Percentiles rank a stretch among this genome's conserved stretches.
These are phyloP conservation scores for Lamproptera curius DNA, from an alignment of 2,888 invertebrate species.

Conservation along the genomic window DNA sequence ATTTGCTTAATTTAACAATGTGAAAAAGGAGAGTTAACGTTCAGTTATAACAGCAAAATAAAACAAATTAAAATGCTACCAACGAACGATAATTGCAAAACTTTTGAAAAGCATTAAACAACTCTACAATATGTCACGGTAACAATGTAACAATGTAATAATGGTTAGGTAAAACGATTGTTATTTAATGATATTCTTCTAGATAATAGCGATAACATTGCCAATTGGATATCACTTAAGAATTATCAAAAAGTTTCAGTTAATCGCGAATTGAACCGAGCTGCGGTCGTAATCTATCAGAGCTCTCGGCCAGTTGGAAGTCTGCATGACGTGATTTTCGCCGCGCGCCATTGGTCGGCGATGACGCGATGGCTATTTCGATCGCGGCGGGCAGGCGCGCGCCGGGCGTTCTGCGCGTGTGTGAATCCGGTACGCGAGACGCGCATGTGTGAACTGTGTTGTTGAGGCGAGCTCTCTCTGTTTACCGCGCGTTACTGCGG, in stretches of 20 bases:
- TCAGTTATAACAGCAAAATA: too few relatives aligned
- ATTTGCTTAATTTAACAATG: too few relatives aligned
- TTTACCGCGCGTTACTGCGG: constrained; percentile 76
- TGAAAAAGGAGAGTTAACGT: too few relatives aligned
- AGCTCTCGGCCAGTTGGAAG: constrained; percentile 55
- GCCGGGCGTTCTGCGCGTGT: constrained; percentile 39
- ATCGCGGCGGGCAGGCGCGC: constrained; percentile 57
- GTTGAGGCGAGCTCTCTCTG: constrained; percentile 61
- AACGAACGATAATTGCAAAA: neutral
- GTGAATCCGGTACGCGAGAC: constrained; percentile 29
- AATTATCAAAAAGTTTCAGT: constrained; percentile 67
- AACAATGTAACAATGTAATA: neutral
- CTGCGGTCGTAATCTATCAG: constrained; percentile 65
- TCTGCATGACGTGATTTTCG: constrained; percentile 51
- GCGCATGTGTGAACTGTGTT: constrained; percentile 60
- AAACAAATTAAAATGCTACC: too few relatives aligned
- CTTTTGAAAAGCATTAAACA: neutral
- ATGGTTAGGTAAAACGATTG: neutral
- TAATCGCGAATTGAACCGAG: constrained; percentile 71
- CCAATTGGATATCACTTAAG: constrained; percentile 64
- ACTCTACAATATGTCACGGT: neutral
- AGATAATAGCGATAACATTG: constrained; percentile 40
- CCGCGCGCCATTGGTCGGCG: constrained; percentile 48
- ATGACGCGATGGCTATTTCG: constrained; percentile 70
- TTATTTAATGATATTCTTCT: constrained; percentile 28